Evolutionary conservation across 2,888 invertebrate species (phyloP).

Genomic region (Lasioglossum morio): DNA sequence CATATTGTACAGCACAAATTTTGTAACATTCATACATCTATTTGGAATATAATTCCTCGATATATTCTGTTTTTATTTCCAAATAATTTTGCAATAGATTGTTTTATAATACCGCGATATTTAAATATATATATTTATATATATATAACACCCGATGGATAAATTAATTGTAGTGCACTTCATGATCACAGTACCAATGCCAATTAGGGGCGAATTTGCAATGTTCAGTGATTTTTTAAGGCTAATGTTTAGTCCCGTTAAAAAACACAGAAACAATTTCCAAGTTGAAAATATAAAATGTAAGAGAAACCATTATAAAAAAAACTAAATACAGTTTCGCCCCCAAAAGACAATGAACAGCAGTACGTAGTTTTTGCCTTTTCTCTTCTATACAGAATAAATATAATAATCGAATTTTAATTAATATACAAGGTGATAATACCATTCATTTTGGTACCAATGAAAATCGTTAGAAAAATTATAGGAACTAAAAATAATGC

Average conservation of each 20-base stretch:
- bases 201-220: constrained; percentile 47
- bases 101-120: constrained; percentile 36
- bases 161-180: constrained; percentile 52
- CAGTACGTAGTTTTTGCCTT: constrained; percentile 33
- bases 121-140: constrained; percentile 4
- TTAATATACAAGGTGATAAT: constrained; percentile 41
- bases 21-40: constrained; percentile 49
- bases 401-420: constrained; percentile 52
- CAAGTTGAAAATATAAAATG: background rate
- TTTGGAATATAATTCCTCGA: constrained; percentile 40
- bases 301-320: constrained; percentile 6
- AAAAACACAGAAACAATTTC: constrained; percentile 2
- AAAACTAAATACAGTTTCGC: constrained; percentile 24
- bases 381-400: constrained; percentile 67
- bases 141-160: constrained; percentile 22
- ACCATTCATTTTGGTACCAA: constrained; percentile 34
- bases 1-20: constrained; percentile 56
- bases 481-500: constrained; percentile 30
- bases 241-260: constrained; percentile 9
- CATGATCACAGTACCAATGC: constrained; percentile 48
- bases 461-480: constrained; percentile 24
- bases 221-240: background rate
- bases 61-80: constrained; percentile 27
- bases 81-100: constrained; percentile 37
- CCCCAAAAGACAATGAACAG: constrained; percentile 40